Conservation (phyloP, 2,113 vertebrate genomes). For the Glaucidium brasilianum region DNA sequence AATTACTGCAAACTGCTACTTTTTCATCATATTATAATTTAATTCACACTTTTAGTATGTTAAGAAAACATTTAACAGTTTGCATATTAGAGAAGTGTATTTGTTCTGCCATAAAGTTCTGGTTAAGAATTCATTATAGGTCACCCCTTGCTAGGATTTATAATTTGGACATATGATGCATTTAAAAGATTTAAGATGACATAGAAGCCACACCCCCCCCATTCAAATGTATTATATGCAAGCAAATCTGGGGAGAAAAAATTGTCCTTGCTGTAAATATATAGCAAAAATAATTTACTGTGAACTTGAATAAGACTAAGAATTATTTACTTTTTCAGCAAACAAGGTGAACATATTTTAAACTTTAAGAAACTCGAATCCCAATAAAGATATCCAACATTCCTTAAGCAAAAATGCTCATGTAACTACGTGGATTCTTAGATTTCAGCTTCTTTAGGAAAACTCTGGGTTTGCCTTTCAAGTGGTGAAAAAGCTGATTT, state of each 20-base stretch:
- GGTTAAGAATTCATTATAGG: conserved; percentile 52
- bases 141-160: conserved; percentile 27
- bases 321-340: background rate
- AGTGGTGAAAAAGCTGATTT: background rate
- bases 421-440: background rate
- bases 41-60: conserved; percentile 69
- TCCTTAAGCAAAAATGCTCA: background rate
- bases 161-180: conserved; percentile 35
- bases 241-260: background rate
- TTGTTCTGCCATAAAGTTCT: conserved; percentile 40
- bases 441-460: background rate
- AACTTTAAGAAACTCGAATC: background rate
- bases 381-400: background rate
- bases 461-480: background rate
- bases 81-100: conserved; percentile 43
- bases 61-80: conserved; percentile 67
- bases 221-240: conserved; percentile 32
- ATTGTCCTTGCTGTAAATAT: conserved; percentile 31
- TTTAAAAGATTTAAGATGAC: conserved; percentile 45
- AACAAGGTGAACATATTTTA: background rate
- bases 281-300: conserved; percentile 12
- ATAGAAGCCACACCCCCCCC: background rate
- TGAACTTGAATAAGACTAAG: background rate
- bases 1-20: conserved; percentile 68
- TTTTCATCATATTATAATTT: conserved; percentile 77